Conservation (phyloP, 2,888 invertebrate species). For the Catocala nupta region DNA sequence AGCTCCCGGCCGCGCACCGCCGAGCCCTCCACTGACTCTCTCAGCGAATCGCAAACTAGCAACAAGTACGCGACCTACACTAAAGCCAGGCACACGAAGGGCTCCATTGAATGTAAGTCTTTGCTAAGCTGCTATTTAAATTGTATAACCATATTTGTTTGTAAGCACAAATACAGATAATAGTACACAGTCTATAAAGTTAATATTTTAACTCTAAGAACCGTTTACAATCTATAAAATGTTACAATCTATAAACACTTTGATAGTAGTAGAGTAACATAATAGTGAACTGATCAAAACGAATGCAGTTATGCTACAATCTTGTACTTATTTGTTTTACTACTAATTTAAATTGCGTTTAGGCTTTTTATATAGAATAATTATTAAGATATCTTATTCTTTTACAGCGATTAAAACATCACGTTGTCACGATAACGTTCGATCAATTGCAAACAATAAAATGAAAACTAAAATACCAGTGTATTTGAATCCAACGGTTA, state of each 20-base stretch:
- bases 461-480: conserved; percentile 74
- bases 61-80: conserved; percentile 80
- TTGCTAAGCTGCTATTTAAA: background rate
- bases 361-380: too few relatives aligned
- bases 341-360: too few relatives aligned
- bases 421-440: conserved; percentile 40
- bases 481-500: conserved; percentile 59
- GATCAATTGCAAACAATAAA: conserved; percentile 41
- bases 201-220: too few relatives aligned
- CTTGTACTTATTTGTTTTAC: too few relatives aligned
- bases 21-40: conserved; percentile 81
- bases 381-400: background rate
- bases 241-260: too few relatives aligned
- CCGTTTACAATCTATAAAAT: too few relatives aligned
- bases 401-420: conserved; percentile 58
- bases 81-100: conserved; percentile 67
- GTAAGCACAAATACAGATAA: too few relatives aligned
- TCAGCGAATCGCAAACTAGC: conserved; percentile 74
- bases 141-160: too few relatives aligned
- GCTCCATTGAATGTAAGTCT: conserved; percentile 69
- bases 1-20: conserved; percentile 78
- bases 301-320: too few relatives aligned
- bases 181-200: too few relatives aligned
- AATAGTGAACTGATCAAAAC: too few relatives aligned
- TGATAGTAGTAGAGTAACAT: too few relatives aligned